Conservation (phyloP, 2,888 invertebrate genomes). For the Theretra japonica region DNA sequence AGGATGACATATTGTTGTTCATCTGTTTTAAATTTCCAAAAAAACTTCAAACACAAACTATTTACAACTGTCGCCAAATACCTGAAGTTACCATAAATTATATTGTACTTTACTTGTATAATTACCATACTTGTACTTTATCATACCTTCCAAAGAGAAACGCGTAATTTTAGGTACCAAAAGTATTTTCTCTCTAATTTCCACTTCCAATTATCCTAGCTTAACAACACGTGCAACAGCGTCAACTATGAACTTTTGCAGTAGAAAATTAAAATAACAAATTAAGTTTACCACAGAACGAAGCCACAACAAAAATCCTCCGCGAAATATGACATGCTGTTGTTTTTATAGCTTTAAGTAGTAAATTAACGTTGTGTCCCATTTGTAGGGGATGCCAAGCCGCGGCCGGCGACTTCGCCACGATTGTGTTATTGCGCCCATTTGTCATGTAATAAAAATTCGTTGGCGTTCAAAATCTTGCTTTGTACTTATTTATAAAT, state of each 20-base stretch:
- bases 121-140: no score
- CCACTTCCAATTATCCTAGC: no score
- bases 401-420: background rate
- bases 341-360: conserved; percentile 5
- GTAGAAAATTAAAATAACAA: background rate
- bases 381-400: conserved; percentile 10
- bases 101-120: no score
- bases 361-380: conserved; percentile 1
- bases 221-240: no score
- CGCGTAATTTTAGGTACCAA: no score
- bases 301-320: background rate
- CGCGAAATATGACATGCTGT: background rate
- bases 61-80: no score
- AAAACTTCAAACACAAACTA: no score
- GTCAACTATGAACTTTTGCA: background rate
- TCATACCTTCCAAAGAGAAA: no score
- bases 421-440: conserved; percentile 8
- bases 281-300: background rate
- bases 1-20: no score
- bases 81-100: no score
- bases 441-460: conserved; percentile 22
- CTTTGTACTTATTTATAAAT: background rate
- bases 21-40: no score
- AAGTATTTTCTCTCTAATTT: no score
- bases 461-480: conserved; percentile 13